Evolutionary conservation across 2,113 vertebrate species (phyloP), one percentile per base, ranked within the genome.

Genomic region (Eretmochelys imbricata): DNA sequence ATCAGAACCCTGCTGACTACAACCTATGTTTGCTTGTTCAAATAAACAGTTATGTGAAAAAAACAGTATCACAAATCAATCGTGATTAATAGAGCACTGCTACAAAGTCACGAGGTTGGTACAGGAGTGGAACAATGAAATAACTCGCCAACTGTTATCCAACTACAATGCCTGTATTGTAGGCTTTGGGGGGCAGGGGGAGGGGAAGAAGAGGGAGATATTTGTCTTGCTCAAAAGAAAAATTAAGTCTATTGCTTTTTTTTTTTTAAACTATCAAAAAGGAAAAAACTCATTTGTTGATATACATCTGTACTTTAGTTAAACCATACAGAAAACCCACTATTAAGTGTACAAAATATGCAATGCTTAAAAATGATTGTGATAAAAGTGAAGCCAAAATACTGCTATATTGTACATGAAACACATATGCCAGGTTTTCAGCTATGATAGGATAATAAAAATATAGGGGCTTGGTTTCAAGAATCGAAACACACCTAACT

Each of bases 151-250:
- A 93, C 82, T 95, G 94, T 96, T 88, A 89, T 49, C 84, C 89
- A 87, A 94, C 89, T 79, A 94, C 82, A 96, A 94, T 1, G 7
- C 22, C 1, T 81, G 87, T 46, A 96, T 88, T 97, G 97, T 97
- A 29, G 93, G 95, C 57, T 54, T 90, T 76, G 62, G 19, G 75
- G 50, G 91, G 69, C 42, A 42, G 17, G 49, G 85, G 82, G 13
- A 81, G 51, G 46, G 10, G 54, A 2, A 38, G 19, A 82, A 95
- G 3, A 69, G 90, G 19, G 31, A 20, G 31, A 53, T 76, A 85
- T 4, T 14, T 62, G 17, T 90, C 46, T 78, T 93, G 80, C 20
- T 87, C 65, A 81, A 83, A 90, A 65, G 7, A 82, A 13, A 92
- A 85, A 89, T 78, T 78, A 90, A 89, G n/a, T 62, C 65, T 82